A percentile compares a stretch with the other conserved stretches of the same genome.
These are phyloP conservation scores for Drosophila buzzatii DNA, from an alignment of 2,888 invertebrate species.

Conservation along the genomic window DNA sequence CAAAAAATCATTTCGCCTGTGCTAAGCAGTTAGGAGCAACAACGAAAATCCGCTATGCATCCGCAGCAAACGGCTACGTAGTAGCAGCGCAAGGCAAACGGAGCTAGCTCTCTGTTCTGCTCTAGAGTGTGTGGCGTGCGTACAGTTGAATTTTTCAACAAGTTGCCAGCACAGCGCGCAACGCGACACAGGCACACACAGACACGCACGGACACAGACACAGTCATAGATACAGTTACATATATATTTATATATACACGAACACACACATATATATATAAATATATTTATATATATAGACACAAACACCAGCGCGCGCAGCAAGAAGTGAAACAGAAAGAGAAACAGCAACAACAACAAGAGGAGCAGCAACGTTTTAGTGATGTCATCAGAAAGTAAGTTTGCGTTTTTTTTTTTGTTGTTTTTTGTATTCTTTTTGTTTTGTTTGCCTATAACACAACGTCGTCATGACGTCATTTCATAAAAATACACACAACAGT, in stretches of 20 bases:
- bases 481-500: constrained; percentile 76
- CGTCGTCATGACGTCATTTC: constrained; percentile 82
- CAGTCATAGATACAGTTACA: not conserved
- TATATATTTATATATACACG: not conserved
- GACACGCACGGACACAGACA: constrained; percentile 4
- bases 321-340: constrained; percentile 47
- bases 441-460: constrained; percentile 57
- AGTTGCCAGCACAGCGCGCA: constrained; percentile 79
- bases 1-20: constrained; percentile 21
- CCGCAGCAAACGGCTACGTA: constrained; percentile 19
- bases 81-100: constrained; percentile 9
- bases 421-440: constrained; percentile 27
- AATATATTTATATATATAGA: constrained; percentile 23
- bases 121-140: constrained; percentile 47
- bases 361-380: constrained; percentile 71
- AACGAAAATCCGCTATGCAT: constrained; percentile 19
- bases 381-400: constrained; percentile 81
- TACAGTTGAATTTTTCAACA: constrained; percentile 72
- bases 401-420: constrained; percentile 59
- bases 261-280: not conserved
- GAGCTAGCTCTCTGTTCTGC: constrained; percentile 6
- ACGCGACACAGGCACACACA: constrained; percentile 25
- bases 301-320: constrained; percentile 40
- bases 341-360: constrained; percentile 40
- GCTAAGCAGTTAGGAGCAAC: constrained; percentile 13